phyloP scores from a whole-genome alignment of 2,888 invertebrate genomes.

The Odontothrips loti region DNA sequence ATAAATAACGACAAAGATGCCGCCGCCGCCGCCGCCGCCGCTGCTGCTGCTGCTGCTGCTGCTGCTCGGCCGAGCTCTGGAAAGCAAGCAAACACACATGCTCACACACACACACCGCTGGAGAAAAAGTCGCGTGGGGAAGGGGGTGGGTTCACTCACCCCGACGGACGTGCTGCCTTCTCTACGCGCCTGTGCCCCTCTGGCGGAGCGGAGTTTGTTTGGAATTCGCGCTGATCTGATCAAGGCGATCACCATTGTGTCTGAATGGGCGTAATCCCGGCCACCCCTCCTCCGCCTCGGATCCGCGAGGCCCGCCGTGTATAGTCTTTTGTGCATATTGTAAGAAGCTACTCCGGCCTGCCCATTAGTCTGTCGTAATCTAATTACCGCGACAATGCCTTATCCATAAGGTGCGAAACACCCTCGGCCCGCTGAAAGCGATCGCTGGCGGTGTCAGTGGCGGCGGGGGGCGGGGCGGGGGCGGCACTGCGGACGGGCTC shows the following conservation, averaged over 20 bases:
- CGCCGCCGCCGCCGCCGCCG: conserved; percentile 42
- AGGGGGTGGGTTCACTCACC: conserved; percentile 25
- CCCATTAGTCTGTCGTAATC: conserved; percentile 11
- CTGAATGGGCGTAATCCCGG: neutral
- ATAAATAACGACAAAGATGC: conserved; percentile 50
- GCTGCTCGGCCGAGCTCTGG: conserved; percentile 31
- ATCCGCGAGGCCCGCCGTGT: neutral
- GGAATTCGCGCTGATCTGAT: conserved; percentile 10
- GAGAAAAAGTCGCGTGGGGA: too few species aligned
- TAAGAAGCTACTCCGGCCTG: neutral
- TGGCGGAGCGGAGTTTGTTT: neutral
- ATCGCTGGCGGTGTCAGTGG: conserved; percentile 27
- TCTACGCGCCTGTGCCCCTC: neutral
- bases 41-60: conserved; percentile 34
- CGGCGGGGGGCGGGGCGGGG: conserved; percentile 28
- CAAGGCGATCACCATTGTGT: neutral
- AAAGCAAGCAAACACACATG: conserved; percentile 29
- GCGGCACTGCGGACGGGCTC: conserved; percentile 4
- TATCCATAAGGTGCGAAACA: neutral
- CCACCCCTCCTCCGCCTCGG: neutral
- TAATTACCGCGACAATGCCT: conserved; percentile 7
- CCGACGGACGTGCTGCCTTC: conserved; percentile 24
- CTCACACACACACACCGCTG: conserved; percentile 13
- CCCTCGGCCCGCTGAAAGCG: conserved; percentile 37
- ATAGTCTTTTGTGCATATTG: neutral